phyloP scores from a whole-genome alignment of 1,140 invertebrate genomes.

The Nasonia vitripennis region DNA sequence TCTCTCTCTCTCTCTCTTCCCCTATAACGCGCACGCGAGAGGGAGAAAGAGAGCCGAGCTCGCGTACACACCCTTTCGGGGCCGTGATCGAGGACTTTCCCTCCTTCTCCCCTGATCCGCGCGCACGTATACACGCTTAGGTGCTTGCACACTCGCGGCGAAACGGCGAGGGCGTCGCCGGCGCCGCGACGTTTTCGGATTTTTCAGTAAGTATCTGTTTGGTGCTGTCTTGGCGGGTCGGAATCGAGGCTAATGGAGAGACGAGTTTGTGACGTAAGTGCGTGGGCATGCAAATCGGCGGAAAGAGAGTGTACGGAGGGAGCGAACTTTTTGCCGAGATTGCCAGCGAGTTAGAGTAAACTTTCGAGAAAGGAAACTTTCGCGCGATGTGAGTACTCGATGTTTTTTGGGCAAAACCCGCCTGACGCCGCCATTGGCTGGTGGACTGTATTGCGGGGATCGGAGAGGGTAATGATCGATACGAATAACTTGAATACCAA shows the following conservation, averaged over 20 bases:
- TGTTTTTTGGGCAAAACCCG: too few species aligned
- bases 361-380: too few species aligned
- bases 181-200: too few species aligned
- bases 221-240: neutral
- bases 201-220: too few species aligned
- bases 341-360: too few species aligned
- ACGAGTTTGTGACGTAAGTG: neutral
- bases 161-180: too few species aligned
- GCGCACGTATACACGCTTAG: neutral
- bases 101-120: neutral
- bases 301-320: constrained; percentile 33
- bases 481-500: too few species aligned
- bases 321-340: neutral
- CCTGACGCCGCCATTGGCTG: too few species aligned
- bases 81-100: constrained; percentile 16
- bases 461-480: too few species aligned
- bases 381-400: too few species aligned
- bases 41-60: neutral
- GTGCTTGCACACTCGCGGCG: neutral
- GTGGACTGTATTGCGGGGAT: too few species aligned
- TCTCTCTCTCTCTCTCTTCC: neutral
- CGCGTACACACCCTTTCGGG: neutral
- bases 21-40: neutral
- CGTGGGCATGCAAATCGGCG: neutral
- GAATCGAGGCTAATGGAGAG: constrained; percentile 15